phyloP scores from a whole-genome alignment of 2,888 invertebrate species.

The Alcis repandata region DNA sequence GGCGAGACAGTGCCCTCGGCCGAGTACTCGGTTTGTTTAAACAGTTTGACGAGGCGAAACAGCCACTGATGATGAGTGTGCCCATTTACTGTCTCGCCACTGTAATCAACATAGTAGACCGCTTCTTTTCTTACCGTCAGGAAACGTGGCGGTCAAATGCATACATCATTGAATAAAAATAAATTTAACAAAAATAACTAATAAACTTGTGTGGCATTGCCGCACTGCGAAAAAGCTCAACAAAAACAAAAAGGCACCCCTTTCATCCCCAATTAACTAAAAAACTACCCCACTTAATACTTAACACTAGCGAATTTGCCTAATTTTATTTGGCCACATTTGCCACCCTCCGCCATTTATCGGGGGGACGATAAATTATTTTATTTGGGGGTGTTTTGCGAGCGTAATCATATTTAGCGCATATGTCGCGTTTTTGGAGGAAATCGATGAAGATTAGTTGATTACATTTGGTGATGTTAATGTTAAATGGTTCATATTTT shows the following conservation, averaged over 20 bases:
- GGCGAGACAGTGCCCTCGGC: too few species aligned
- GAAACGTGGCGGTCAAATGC: too few species aligned
- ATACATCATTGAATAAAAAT: too few species aligned
- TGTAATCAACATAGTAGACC: too few species aligned
- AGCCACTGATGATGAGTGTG: too few species aligned
- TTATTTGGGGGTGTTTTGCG: conserved; percentile 41
- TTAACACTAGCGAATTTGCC: conserved; percentile 49
- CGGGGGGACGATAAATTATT: conserved; percentile 37
- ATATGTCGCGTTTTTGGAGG: conserved; percentile 50
- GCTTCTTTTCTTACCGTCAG: too few species aligned
- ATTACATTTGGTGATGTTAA: conserved; percentile 34
- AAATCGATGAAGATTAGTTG: conserved; percentile 38
- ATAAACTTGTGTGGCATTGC: too few species aligned
- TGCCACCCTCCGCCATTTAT: conserved; percentile 29
- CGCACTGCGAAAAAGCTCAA: too few species aligned
- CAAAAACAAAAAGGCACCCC: conserved; percentile 16
- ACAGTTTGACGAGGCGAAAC: too few species aligned
- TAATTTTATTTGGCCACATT: conserved; percentile 53
- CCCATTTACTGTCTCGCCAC: too few species aligned
- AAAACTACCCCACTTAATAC: conserved; percentile 31
- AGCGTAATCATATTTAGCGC: conserved; percentile 54
- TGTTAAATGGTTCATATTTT: conserved; percentile 12
- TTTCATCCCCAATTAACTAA: conserved; percentile 34
- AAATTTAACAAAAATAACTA: too few species aligned
- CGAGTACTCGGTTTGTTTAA: too few species aligned